Evolutionary conservation across 2,888 invertebrate species (phyloP).

Genomic region (Biston stratarius): DNA sequence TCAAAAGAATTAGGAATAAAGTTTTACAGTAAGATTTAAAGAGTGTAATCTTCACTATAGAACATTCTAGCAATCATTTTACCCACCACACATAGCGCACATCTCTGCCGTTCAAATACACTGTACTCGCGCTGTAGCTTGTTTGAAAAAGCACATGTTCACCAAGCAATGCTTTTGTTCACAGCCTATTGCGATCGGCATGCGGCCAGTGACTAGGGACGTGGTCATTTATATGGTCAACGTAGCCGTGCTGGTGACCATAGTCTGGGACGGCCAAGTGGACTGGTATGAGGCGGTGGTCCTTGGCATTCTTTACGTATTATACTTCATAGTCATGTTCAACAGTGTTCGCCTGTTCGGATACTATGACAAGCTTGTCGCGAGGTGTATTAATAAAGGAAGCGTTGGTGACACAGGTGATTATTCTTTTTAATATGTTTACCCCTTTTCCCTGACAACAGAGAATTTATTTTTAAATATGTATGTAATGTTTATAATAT

Average conservation of each 20-base stretch:
- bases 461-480: no score
- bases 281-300: slow-evolving; percentile 92
- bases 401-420: slow-evolving; percentile 26
- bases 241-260: slow-evolving; percentile 88
- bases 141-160: no score
- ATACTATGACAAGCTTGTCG: slow-evolving; percentile 56
- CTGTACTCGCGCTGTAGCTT: no score
- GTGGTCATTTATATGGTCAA: slow-evolving; percentile 91
- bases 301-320: slow-evolving; percentile 90
- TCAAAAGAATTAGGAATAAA: no score
- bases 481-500: no score
- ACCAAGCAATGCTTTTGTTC: slow-evolving; percentile 45
- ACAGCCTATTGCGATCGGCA: slow-evolving; percentile 91
- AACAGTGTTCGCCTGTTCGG: slow-evolving; percentile 85
- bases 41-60: no score
- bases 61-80: no score
- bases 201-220: slow-evolving; percentile 94
- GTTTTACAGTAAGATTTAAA: no score
- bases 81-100: no score
- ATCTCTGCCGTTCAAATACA: no score
- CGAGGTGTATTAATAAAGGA: slow-evolving; percentile 41
- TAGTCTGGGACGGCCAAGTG: slow-evolving; percentile 93
- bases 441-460: no score
- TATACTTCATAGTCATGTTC: slow-evolving; percentile 92
- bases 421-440: not conserved